These are phyloP conservation scores for Poeciliopsis retropinna DNA, from an alignment of 2,113 vertebrate genomes.

Conservation along the genomic window DNA sequence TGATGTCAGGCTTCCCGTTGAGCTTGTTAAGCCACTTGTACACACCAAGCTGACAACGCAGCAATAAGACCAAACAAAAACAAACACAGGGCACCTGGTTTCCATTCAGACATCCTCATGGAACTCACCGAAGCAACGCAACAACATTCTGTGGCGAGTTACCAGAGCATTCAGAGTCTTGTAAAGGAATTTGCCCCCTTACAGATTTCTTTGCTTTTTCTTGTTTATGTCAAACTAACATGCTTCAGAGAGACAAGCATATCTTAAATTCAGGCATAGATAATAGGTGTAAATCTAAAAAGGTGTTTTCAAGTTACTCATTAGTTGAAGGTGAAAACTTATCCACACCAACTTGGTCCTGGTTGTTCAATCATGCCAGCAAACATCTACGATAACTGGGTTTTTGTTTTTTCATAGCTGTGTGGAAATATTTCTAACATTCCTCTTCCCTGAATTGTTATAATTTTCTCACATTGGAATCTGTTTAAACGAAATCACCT, in stretches of 20 bases:
- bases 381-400: too few relatives aligned
- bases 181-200: neutral
- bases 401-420: too few relatives aligned
- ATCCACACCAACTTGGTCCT: neutral
- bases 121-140: slow-evolving; percentile 4
- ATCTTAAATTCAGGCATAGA: neutral
- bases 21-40: slow-evolving; percentile 54
- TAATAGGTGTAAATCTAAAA: neutral
- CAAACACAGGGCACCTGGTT: slow-evolving; percentile 67
- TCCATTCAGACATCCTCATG: slow-evolving; percentile 52
- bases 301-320: neutral
- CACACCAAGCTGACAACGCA: slow-evolving; percentile 66
- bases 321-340: neutral
- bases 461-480: too few relatives aligned
- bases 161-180: too few relatives aligned
- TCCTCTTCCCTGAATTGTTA: too few relatives aligned
- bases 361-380: too few relatives aligned
- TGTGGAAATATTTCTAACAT: too few relatives aligned
- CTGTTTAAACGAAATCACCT: too few relatives aligned
- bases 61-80: slow-evolving; percentile 33
- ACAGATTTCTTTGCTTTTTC: too few relatives aligned
- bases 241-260: neutral
- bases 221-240: too few relatives aligned
- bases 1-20: slow-evolving; percentile 64
- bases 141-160: too few relatives aligned